A percentile compares a stretch with the other conserved stretches of the same genome.
Evolutionary conservation across 2,888 invertebrate species (phyloP).

Genomic region (Agonopterix subpropinquella): DNA sequence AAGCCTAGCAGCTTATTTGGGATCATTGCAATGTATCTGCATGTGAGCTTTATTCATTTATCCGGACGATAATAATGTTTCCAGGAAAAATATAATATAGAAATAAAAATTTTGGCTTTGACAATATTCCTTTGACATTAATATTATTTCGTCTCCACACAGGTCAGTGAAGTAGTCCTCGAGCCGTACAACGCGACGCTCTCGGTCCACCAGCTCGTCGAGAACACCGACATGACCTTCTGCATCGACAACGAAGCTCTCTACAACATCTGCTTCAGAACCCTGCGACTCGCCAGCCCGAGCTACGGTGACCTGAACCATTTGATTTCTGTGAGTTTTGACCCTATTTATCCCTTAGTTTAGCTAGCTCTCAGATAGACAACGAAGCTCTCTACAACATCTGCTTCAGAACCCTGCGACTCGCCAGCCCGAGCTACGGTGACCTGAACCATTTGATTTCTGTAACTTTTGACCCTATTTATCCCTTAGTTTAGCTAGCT

Average conservation of each 20-base stretch:
- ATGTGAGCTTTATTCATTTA: too few species aligned
- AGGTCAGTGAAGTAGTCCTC: conserved; percentile 82
- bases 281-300: conserved; percentile 81
- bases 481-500: too few species aligned
- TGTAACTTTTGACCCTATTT: conserved; percentile 25
- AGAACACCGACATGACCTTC: conserved; percentile 85
- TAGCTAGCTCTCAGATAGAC: conserved; percentile 65
- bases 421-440: conserved; percentile 84
- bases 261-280: conserved; percentile 87
- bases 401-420: conserved; percentile 83
- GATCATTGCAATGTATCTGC: too few species aligned
- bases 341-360: too few species aligned
- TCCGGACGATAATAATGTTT: too few species aligned
- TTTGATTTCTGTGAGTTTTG: conserved; percentile 77
- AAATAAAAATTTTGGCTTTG: too few species aligned
- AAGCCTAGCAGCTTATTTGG: too few species aligned
- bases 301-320: conserved; percentile 89
- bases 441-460: conserved; percentile 87
- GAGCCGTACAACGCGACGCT: conserved; percentile 88
- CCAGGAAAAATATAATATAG: too few species aligned
- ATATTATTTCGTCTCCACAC: background rate
- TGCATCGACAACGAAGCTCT: conserved; percentile 88
- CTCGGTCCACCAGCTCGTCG: conserved; percentile 83
- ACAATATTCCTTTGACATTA: background rate
- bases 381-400: conserved; percentile 88